phyloP scores from a whole-genome alignment of 2,113 vertebrate species.

The Parus major region DNA sequence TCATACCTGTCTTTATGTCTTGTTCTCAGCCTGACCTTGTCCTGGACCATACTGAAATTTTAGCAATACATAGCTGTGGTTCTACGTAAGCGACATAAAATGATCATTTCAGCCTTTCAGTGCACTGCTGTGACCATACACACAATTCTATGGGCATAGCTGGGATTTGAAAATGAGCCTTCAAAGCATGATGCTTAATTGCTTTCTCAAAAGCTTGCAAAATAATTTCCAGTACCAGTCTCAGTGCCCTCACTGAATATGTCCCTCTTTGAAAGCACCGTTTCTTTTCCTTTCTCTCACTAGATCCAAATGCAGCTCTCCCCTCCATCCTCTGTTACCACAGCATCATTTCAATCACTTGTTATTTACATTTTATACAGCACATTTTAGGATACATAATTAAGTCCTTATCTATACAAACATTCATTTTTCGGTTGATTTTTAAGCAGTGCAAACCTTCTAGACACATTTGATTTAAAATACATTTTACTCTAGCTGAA shows the following conservation, averaged over 20 bases:
- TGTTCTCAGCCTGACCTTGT: background rate
- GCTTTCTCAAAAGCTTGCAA: constrained; percentile 8
- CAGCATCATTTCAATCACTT: constrained; percentile 27
- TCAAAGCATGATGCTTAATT: constrained; percentile 22
- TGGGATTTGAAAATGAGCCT: background rate
- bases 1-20: background rate
- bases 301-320: background rate
- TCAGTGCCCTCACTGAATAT: background rate
- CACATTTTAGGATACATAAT: constrained; percentile 33
- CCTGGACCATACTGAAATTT: background rate
- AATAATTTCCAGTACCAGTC: background rate
- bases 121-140: background rate
- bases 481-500: constrained; percentile 33
- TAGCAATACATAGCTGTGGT: background rate
- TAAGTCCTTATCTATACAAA: constrained; percentile 55
- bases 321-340: background rate
- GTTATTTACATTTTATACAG: constrained; percentile 26
- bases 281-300: background rate
- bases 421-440: constrained; percentile 44
- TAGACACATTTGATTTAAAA: constrained; percentile 47
- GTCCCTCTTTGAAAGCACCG: background rate
- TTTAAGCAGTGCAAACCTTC: constrained; percentile 42
- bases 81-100: background rate
- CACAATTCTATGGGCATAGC: background rate
- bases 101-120: background rate